Conservation (phyloP, 2,113 vertebrate species). For the Equus quagga region DNA sequence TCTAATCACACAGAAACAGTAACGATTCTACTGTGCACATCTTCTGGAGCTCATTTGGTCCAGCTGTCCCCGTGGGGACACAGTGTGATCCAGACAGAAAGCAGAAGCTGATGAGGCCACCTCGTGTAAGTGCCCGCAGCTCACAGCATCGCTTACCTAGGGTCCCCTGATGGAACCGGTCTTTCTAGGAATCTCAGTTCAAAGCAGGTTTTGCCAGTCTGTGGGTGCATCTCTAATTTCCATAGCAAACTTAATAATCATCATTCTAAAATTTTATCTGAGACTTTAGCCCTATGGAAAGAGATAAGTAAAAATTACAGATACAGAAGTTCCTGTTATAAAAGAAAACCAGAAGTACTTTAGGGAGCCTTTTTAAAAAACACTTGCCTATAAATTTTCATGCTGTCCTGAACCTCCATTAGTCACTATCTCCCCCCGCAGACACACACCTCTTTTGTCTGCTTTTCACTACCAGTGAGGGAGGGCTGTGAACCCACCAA, state of each 20-base stretch:
- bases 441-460: neutral
- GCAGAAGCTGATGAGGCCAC: neutral
- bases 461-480: neutral
- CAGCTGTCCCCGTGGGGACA: neutral
- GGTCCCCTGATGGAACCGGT: too few species aligned
- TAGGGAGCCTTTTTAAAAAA: neutral
- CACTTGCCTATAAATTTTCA: neutral
- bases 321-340: neutral
- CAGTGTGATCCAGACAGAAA: neutral
- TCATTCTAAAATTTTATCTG: neutral
- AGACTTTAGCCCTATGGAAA: neutral
- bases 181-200: neutral
- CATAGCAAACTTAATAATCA: neutral
- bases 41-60: neutral
- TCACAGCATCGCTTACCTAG: fast-evolving
- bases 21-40: neutral
- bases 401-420: neutral
- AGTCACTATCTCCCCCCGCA: neutral
- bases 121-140: too few species aligned
- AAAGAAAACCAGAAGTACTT: neutral
- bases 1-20: neutral
- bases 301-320: neutral
- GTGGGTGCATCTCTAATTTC: neutral
- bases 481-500: neutral
- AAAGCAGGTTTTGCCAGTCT: neutral